Percentiles rank a stretch among this genome's conserved stretches.
phyloP scores from a whole-genome alignment of 2,797 vertebrate genomes.

The Gymnopithys bicolor region DNA sequence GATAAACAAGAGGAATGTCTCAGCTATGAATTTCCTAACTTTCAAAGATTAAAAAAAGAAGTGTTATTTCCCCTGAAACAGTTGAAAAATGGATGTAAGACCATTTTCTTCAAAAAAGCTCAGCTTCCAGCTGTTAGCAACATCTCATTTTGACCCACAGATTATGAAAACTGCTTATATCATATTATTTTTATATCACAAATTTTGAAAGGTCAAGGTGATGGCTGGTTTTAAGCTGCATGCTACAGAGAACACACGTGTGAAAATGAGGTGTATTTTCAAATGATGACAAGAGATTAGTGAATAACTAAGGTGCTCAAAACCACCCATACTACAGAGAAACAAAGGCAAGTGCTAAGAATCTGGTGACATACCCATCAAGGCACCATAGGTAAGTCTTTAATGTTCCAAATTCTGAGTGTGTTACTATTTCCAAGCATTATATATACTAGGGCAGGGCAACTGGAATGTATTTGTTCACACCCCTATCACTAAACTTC shows the following conservation, averaged over 20 bases:
- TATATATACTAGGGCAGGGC: background rate
- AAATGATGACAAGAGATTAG: background rate
- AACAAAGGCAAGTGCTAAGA: background rate
- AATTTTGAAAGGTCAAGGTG: background rate
- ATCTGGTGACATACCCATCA: background rate
- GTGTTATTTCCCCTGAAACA: background rate
- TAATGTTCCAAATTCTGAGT: background rate
- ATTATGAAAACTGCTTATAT: background rate
- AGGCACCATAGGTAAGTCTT: background rate
- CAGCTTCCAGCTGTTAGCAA: background rate
- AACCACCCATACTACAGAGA: background rate
- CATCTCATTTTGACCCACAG: background rate
- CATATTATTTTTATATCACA: background rate
- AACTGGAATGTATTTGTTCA: background rate
- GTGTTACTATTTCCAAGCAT: background rate
- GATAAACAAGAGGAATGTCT: background rate
- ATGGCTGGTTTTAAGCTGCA: background rate
- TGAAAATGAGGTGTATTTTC: background rate
- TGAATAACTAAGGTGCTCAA: background rate
- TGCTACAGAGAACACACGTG: background rate
- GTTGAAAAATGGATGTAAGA: background rate
- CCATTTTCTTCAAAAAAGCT: background rate
- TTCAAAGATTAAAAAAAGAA: background rate
- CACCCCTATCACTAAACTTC: background rate
- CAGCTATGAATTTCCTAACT: background rate